phyloP scores from a whole-genome alignment of 2,113 vertebrate genomes.

The Alosa alosa region DNA sequence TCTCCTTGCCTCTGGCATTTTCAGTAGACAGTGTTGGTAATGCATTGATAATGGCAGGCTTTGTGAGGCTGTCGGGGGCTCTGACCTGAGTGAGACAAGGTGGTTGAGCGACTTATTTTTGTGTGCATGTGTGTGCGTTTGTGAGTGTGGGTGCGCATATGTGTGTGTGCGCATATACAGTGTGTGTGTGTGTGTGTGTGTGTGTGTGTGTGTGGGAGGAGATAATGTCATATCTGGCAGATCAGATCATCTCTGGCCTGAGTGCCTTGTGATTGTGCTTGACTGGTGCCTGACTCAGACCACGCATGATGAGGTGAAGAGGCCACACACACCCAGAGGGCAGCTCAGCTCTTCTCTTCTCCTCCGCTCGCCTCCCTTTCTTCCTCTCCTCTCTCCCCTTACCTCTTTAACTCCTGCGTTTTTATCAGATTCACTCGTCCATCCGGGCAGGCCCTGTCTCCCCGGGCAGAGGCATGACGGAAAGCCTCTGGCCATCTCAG shows the following conservation, averaged over 20 bases:
- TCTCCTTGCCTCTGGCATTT: too few species aligned
- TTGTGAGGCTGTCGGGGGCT: too few species aligned
- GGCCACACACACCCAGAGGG: slow-evolving; percentile 16
- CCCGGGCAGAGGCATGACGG: neutral
- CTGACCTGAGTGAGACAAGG: too few species aligned
- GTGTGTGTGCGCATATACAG: too few species aligned
- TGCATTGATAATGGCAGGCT: too few species aligned
- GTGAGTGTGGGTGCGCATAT: too few species aligned
- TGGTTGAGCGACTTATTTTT: too few species aligned
- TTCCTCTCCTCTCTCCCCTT: neutral
- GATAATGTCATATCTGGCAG: too few species aligned
- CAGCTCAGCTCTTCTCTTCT: slow-evolving; percentile 19
- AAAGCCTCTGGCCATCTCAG: neutral
- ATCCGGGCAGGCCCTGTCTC: neutral
- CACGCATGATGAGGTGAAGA: slow-evolving; percentile 25
- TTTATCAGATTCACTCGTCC: neutral
- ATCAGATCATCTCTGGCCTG: slow-evolving; percentile 7
- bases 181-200: neutral
- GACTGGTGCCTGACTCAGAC: slow-evolving; percentile 21
- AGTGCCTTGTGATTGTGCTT: neutral
- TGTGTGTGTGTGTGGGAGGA: too few species aligned
- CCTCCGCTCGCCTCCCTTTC: slow-evolving; percentile 10
- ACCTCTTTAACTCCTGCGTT: neutral
- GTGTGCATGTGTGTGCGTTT: too few species aligned
- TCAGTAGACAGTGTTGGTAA: too few species aligned